Conservation (phyloP, 1,140 invertebrate genomes). For the Halesus radiatus region DNA sequence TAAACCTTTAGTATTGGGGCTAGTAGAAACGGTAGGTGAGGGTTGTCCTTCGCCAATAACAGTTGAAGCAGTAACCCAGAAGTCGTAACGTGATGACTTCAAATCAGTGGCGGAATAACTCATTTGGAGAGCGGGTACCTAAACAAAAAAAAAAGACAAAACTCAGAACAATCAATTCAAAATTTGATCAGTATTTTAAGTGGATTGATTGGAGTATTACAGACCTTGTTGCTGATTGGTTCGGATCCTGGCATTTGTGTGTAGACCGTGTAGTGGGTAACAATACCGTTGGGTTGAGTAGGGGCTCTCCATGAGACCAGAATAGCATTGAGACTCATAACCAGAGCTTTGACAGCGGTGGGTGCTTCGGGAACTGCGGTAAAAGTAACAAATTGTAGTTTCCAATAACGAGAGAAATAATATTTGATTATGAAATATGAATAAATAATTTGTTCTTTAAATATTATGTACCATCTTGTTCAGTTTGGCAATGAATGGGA, state of each 20-base stretch:
- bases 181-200: no score
- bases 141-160: background rate
- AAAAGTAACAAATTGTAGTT: background rate
- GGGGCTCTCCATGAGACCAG: conserved; percentile 95
- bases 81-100: conserved; percentile 89
- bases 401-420: no score
- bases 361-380: conserved; percentile 90
- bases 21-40: conserved; percentile 86
- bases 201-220: conserved; percentile 51
- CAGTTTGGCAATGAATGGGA: conserved; percentile 93
- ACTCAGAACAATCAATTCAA: conserved; percentile 52
- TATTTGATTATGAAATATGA: background rate
- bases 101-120: conserved; percentile 89
- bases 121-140: conserved; percentile 75
- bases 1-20: conserved; percentile 84
- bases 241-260: conserved; percentile 82
- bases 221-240: conserved; percentile 79
- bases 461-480: conserved; percentile 90
- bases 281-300: conserved; percentile 90
- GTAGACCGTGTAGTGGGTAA: conserved; percentile 95
- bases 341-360: conserved; percentile 90
- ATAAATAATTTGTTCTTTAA: background rate
- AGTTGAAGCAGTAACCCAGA: conserved; percentile 95
- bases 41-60: conserved; percentile 93
- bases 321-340: conserved; percentile 92